Evolutionary conservation across 2,797 vertebrate species (phyloP).

Genomic region (Sphaeramia orbicularis): DNA sequence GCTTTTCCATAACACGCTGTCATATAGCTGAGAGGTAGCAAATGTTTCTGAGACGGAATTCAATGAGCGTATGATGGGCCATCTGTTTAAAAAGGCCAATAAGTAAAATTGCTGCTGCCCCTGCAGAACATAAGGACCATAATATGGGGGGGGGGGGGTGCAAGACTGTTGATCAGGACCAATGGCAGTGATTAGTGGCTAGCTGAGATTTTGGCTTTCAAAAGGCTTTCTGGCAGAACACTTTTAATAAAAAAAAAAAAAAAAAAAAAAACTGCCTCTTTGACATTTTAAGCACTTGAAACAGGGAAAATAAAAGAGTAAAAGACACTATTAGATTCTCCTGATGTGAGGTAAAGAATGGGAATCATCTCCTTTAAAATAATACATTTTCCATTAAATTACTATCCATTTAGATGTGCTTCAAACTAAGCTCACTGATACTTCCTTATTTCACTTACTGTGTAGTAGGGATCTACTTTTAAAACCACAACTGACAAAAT

Average conservation of each 20-base stretch:
- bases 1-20: slow-evolving; percentile 37
- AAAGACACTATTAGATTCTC: neutral
- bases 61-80: slow-evolving; percentile 57
- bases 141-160: slow-evolving; percentile 11
- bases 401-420: no score
- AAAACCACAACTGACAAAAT: no score
- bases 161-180: slow-evolving; percentile 25
- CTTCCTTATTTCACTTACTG: no score
- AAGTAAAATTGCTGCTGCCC: slow-evolving; percentile 34
- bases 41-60: slow-evolving; percentile 60
- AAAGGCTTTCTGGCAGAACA: slow-evolving; percentile 3
- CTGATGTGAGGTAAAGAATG: neutral
- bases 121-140: slow-evolving; percentile 29
- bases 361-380: neutral
- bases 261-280: slow-evolving; percentile 9
- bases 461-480: no score
- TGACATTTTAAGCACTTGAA: neutral
- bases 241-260: neutral
- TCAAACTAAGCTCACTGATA: no score
- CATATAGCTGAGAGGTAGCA: slow-evolving; percentile 52
- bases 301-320: neutral
- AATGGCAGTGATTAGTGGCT: slow-evolving; percentile 23
- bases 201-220: slow-evolving; percentile 24
- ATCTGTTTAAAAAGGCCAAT: slow-evolving; percentile 62
- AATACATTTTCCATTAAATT: no score